Evolutionary conservation across 2,113 vertebrate genomes (phyloP), one percentile per base, ranked within the genome.

Genomic region (pig (Sus scrofa)): DNA sequence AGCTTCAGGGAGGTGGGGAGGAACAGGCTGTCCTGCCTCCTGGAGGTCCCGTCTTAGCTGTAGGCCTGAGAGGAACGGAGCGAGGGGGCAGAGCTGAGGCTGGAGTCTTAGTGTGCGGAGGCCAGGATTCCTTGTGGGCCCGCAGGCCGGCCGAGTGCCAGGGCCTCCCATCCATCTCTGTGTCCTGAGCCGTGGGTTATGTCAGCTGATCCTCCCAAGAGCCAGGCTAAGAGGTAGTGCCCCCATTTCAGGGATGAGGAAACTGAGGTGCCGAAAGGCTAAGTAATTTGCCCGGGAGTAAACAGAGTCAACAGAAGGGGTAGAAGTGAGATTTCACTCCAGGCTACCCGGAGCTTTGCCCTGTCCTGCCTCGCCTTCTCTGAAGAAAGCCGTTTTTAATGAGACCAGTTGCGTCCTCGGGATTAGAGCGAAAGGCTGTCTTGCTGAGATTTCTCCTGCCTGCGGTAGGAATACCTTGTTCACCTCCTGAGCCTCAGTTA

Each of bases 11-110:
- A 30, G 19, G 19, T 56, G 54, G 62, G 63, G 56, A 85, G 37
- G 34, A 70, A 27, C 68, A 22, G 27, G 74, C 26, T 77, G 71
- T 32, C 74, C 70, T 30, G 60, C 50, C 34, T 73, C 27, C 10
- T 13, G 14, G 95, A 98, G 95, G 97, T n/a, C n/a, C n/a, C n/a
- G 0, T 22, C 13, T 95, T 67, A 20, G 34, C 44, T 74, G 84
- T 58, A 60, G 56, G 34, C 30, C 44, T 58, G 14, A 54, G 24
- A 37, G 87, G 50, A 63, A 39, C 30, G 27, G 79, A 77, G 56
- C 54, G 15, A n/a, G 24, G 56, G 39, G 73, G 62, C 50, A 44
- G 13, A 50, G 30, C 8, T 85, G 86, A 81, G 68, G 65, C 62
- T 86, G 56, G 89, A 78, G 62, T 50, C 84, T n/a, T 3, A 15